Evolutionary conservation across 2,797 vertebrate genomes (phyloP).

Genomic region (Bradypodion ventrale): DNA sequence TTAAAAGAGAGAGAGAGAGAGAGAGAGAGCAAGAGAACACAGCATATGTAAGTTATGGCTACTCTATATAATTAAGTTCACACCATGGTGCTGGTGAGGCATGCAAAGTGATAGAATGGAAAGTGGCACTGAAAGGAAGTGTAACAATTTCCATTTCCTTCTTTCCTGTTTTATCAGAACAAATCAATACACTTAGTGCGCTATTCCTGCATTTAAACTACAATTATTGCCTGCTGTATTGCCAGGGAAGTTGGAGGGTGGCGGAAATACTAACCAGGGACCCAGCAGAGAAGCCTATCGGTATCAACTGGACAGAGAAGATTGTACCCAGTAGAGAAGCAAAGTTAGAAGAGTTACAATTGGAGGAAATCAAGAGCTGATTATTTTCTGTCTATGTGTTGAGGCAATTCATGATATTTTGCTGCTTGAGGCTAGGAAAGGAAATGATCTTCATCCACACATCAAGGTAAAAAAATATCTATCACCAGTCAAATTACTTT

Average conservation of each 20-base stretch:
- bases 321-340: neutral
- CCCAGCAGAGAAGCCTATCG: neutral
- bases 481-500: neutral
- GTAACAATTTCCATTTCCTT: constrained; percentile 41
- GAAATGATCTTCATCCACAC: neutral
- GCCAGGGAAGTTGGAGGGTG: neutral
- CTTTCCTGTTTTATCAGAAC: constrained; percentile 60
- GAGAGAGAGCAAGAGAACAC: neutral
- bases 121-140: constrained; percentile 44
- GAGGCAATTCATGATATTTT: neutral
- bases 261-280: constrained; percentile 9
- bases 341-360: neutral
- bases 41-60: constrained; percentile 55
- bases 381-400: neutral
- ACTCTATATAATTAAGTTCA: constrained; percentile 71
- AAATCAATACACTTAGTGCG: constrained; percentile 53
- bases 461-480: neutral
- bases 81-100: constrained; percentile 49
- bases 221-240: neutral
- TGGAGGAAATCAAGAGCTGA: constrained; percentile 2
- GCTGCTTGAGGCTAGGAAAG: neutral
- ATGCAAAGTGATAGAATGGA: constrained; percentile 64
- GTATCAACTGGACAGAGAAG: neutral
- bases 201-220: constrained; percentile 57
- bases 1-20: too few relatives aligned